Percentiles rank a stretch among this genome's conserved stretches.
phyloP scores from a whole-genome alignment of 2,797 vertebrate species.

The Rhinogobio ventralis region DNA sequence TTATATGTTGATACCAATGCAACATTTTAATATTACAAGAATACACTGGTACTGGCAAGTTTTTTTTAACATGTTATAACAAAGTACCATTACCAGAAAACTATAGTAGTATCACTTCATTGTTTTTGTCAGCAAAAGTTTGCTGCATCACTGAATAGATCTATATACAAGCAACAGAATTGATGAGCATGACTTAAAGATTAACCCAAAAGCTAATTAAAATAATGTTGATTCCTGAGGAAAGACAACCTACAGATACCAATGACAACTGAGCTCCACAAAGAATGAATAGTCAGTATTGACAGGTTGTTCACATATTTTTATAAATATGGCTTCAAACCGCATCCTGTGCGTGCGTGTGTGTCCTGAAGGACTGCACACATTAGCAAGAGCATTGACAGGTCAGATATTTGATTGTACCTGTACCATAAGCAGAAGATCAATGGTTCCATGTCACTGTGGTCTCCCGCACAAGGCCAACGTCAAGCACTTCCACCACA shows the following conservation, averaged over 20 bases:
- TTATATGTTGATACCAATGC: no score
- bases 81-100: neutral
- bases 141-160: neutral
- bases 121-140: neutral
- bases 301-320: neutral
- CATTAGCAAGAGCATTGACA: conserved; percentile 12
- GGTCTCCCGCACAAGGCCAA: conserved; percentile 32
- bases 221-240: neutral
- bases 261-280: neutral
- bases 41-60: no score
- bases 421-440: conserved; percentile 46
- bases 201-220: neutral
- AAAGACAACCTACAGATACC: neutral
- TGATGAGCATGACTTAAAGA: neutral
- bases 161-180: neutral
- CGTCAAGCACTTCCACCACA: conserved; percentile 7
- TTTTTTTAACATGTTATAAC: neutral
- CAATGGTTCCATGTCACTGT: conserved; percentile 36
- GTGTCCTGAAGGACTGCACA: neutral
- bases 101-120: neutral
- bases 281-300: no score
- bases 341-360: no score
- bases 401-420: conserved; percentile 46
- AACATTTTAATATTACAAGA: no score
- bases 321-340: neutral